phyloP scores from a whole-genome alignment of 2,113 vertebrate genomes.

The Burhinus bistriatus region DNA sequence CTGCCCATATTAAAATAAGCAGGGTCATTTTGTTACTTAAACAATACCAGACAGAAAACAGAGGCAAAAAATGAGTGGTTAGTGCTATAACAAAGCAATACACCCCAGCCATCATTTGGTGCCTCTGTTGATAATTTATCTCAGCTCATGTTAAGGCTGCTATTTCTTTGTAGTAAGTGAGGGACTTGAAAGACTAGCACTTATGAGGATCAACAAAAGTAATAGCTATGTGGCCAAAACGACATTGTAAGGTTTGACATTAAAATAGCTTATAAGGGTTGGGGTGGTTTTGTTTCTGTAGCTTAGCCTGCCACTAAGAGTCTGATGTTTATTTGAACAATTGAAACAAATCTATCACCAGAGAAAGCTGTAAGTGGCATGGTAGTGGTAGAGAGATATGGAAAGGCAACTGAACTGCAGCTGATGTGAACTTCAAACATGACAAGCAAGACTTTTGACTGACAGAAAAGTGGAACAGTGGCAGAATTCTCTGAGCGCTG shows the following conservation, averaged over 20 bases:
- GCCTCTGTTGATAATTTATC: background rate
- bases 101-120: fast-evolving
- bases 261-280: background rate
- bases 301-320: background rate
- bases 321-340: background rate
- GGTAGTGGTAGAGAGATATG: background rate
- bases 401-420: background rate
- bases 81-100: background rate
- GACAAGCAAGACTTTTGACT: conserved; percentile 19
- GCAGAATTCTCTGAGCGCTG: background rate
- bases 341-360: conserved; percentile 10
- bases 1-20: background rate
- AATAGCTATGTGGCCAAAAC: background rate
- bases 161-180: background rate
- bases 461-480: background rate
- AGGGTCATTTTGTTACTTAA: background rate
- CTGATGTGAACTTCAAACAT: background rate
- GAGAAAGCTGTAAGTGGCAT: background rate
- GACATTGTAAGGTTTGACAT: background rate
- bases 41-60: background rate
- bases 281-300: background rate
- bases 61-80: background rate
- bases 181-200: background rate
- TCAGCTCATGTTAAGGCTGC: background rate
- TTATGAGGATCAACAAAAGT: background rate